Percentiles rank a stretch among this genome's conserved stretches.
Evolutionary conservation across 2,113 vertebrate species (phyloP).

Genomic region (Phylloscopus whistleri): DNA sequence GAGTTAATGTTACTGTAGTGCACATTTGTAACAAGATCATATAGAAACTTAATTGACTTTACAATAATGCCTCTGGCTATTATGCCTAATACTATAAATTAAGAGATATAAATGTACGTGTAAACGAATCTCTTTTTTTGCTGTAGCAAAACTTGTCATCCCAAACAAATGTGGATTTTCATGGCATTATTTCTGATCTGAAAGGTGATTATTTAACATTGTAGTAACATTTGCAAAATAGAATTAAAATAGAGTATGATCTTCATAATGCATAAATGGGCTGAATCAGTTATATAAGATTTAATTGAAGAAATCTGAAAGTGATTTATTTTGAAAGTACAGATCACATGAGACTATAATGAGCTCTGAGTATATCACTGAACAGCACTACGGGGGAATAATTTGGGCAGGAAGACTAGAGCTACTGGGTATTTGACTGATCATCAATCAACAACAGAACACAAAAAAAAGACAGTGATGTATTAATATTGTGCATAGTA

Average conservation of each 20-base stretch:
- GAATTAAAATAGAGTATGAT: conserved; percentile 13
- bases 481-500: neutral
- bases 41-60: neutral
- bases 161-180: neutral
- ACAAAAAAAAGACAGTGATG: neutral
- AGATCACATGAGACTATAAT: neutral
- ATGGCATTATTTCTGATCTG: neutral
- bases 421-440: neutral
- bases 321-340: neutral
- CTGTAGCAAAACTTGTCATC: neutral
- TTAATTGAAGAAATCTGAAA: conserved; percentile 39
- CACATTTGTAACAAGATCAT: neutral
- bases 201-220: neutral
- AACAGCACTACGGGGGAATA: neutral
- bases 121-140: neutral
- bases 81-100: neutral
- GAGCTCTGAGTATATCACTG: neutral
- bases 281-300: neutral
- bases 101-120: neutral
- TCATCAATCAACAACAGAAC: neutral
- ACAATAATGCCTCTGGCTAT: neutral
- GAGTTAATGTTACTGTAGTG: neutral
- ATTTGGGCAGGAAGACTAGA: neutral
- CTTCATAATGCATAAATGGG: neutral
- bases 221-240: neutral